Evolutionary conservation across 2,888 invertebrate genomes (phyloP).

Genomic region (Cheilosia scutellata): DNA sequence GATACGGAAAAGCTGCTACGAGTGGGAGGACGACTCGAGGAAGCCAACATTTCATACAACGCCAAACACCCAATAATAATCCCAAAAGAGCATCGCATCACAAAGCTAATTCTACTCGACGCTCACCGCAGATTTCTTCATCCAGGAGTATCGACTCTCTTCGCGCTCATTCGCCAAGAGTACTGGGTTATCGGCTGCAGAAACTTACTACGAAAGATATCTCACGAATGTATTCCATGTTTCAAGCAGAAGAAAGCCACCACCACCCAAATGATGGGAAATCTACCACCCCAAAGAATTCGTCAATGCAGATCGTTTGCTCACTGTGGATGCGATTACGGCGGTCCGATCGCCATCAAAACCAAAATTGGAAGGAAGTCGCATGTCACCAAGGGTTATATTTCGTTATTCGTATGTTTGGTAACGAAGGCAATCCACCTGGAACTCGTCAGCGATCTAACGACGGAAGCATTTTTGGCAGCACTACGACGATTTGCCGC

Average conservation of each 20-base stretch:
- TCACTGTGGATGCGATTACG: constrained; percentile 46
- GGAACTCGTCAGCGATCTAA: constrained; percentile 49
- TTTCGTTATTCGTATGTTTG: constrained; percentile 50
- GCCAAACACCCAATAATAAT: background rate
- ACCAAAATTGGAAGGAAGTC: constrained; percentile 3
- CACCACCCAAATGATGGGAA: constrained; percentile 17
- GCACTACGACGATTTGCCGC: constrained; percentile 50
- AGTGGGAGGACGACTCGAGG: background rate
- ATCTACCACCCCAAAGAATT: constrained; percentile 39
- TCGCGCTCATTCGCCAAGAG: constrained; percentile 23
- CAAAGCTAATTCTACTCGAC: background rate
- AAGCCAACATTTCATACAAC: background rate
- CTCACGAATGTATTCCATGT: background rate
- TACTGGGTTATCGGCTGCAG: constrained; percentile 45
- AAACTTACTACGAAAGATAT: constrained; percentile 27
- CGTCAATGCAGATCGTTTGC: constrained; percentile 26
- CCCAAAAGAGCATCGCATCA: constrained; percentile 4
- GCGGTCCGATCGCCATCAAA: constrained; percentile 26
- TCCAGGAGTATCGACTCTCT: constrained; percentile 4
- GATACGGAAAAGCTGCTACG: background rate
- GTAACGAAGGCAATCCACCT: constrained; percentile 38
- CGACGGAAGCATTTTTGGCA: constrained; percentile 37
- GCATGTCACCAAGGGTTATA: constrained; percentile 30
- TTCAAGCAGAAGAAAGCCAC: constrained; percentile 18
- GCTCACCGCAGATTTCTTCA: background rate